A percentile compares a stretch with the other conserved stretches of the same genome.
phyloP scores from a whole-genome alignment of 2,888 invertebrate species.

The Gortyna flavago region DNA sequence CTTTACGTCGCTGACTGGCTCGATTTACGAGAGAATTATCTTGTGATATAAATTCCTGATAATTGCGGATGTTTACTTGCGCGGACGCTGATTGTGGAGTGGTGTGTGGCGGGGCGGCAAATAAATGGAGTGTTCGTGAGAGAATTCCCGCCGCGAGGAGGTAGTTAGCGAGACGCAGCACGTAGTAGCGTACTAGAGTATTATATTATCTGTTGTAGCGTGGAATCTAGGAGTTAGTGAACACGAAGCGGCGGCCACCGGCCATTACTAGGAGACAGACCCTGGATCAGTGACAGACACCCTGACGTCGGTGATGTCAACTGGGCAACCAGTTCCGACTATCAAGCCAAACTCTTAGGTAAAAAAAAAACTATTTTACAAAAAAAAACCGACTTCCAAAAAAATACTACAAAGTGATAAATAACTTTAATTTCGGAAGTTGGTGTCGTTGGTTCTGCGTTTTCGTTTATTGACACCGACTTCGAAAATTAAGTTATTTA shows the following conservation, averaged over 20 bases:
- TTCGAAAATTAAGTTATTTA: too few relatives aligned
- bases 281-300: background rate
- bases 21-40: slow-evolving; percentile 32
- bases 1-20: slow-evolving; percentile 8
- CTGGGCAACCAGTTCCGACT: background rate
- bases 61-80: slow-evolving; percentile 37
- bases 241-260: background rate
- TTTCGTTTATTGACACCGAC: too few relatives aligned
- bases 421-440: too few relatives aligned
- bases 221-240: background rate
- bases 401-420: too few relatives aligned
- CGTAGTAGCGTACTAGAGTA: too few relatives aligned
- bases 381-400: too few relatives aligned
- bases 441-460: too few relatives aligned
- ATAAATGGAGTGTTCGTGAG: slow-evolving; percentile 56
- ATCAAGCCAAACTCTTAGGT: background rate
- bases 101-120: slow-evolving; percentile 16
- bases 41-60: slow-evolving; percentile 31
- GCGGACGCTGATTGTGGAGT: slow-evolving; percentile 21
- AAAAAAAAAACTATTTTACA: background rate
- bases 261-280: background rate
- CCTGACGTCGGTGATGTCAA: too few relatives aligned
- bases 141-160: slow-evolving; percentile 47
- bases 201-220: too few relatives aligned
- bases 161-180: slow-evolving; percentile 21